Base-by-base conservation (phyloP, 2,888 invertebrate species). In the Apodemia hepburni region DNA sequence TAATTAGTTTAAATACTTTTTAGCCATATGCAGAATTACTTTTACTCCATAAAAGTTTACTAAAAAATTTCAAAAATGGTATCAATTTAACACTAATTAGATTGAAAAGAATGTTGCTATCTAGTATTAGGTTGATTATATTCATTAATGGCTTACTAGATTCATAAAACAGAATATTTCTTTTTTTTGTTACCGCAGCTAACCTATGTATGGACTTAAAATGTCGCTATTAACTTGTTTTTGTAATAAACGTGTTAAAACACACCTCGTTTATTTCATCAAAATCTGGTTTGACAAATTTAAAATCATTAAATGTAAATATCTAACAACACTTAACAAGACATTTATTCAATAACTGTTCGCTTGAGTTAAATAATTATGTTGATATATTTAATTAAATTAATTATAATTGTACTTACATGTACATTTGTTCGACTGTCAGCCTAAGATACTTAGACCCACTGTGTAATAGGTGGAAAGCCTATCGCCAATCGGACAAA, bases 61-160 rank as follows among this genome's bases (percentile, higher is more conserved):
- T 27, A 15, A 27, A 54, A 27, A 0, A 42, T 54, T 54, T 27
- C 15, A 27, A 54, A 54, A 54, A 54, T 54, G 1, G 54, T 54
- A 54, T 54, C 27, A 54, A 54, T 54, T 54, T 54, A 22, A 15
- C 12, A 12, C 27, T 54, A 22, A 54, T 54, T 22, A 15, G 27
- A 27, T 54, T 27, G 54, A 27, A 54, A 54, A 15, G 54, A 54
- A 54, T 54, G 54, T 15, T 42, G n/a, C 22, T 54, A 54, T 54
- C 18, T 49, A 49, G 17, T 18, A 49, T 7, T 49, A 49, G 17
- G 9, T n/a, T 7, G 3, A 11, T 27, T 27, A 2, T 27, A 27
- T 54, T 54, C 54, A 54, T 27, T 54, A 54, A 12, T 15, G 15
- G 42, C 6, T 42, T 42, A 42, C 15, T 38, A 38, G 38, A 42